These are phyloP conservation scores for Andrena bucephala DNA, from an alignment of 2,888 invertebrate species.

Conservation along the genomic window DNA sequence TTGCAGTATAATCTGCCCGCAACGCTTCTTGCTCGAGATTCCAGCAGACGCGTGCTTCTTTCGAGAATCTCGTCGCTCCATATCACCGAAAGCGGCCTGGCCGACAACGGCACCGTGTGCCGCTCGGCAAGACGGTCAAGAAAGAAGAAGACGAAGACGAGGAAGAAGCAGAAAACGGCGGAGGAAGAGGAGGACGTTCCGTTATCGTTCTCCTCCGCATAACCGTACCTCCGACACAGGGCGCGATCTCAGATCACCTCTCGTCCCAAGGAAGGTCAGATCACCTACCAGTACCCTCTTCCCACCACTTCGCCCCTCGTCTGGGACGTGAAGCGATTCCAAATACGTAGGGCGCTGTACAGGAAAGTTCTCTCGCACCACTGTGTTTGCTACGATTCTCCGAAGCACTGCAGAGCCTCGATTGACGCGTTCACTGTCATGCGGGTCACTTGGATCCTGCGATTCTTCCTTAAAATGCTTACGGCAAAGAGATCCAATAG, in stretches of 20 bases:
- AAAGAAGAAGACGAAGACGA: slow-evolving; percentile 44
- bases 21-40: too few relatives aligned
- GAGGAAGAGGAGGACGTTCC: slow-evolving; percentile 68
- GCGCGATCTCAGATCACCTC: slow-evolving; percentile 81
- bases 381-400: not conserved
- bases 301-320: not conserved
- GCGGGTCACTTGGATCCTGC: too few relatives aligned
- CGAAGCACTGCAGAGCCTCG: too few relatives aligned
- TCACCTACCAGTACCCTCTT: slow-evolving; percentile 73
- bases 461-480: too few relatives aligned
- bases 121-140: slow-evolving; percentile 28
- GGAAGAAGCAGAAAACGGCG: slow-evolving; percentile 45
- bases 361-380: not conserved
- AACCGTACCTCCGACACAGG: slow-evolving; percentile 80
- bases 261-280: slow-evolving; percentile 77
- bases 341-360: not conserved
- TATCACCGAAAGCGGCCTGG: slow-evolving; percentile 52
- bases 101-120: slow-evolving; percentile 37
- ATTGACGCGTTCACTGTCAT: too few relatives aligned
- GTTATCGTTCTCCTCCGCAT: slow-evolving; percentile 76
- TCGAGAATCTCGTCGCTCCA: slow-evolving; percentile 30
- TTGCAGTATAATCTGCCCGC: too few relatives aligned
- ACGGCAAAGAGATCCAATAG: too few relatives aligned
- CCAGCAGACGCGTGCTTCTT: slow-evolving; percentile 1
- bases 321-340: not conserved